phyloP scores from a whole-genome alignment of 2,888 invertebrate species.

The Carterocephalus palaemon region DNA sequence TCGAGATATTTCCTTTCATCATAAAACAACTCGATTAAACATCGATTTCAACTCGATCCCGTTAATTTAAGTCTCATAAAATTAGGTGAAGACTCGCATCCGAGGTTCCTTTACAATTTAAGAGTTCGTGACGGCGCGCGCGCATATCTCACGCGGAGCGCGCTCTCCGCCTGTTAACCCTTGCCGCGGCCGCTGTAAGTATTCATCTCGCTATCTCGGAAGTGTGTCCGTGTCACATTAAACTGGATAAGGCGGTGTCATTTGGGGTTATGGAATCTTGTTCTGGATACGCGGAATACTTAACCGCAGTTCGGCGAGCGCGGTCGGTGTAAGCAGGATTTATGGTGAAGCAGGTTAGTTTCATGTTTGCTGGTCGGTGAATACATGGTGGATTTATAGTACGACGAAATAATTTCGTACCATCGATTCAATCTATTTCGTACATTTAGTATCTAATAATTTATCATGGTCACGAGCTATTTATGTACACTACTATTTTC shows the following conservation, averaged over 20 bases:
- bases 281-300: not conserved
- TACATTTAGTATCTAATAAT: too few species aligned
- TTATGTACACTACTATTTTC: too few species aligned
- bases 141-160: conserved; percentile 24
- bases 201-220: conserved; percentile 19
- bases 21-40: conserved; percentile 1
- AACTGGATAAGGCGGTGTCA: conserved; percentile 14
- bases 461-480: not conserved
- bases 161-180: conserved; percentile 19
- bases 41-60: too few species aligned
- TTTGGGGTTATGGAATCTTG: not conserved
- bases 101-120: too few species aligned
- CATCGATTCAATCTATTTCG: too few species aligned
- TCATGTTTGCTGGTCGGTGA: too few species aligned
- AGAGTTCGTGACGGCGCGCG: conserved; percentile 30
- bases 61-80: conserved; percentile 3
- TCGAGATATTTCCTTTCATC: too few species aligned
- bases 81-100: too few species aligned
- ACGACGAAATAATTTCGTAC: too few species aligned
- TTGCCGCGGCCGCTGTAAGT: conserved; percentile 16
- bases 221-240: conserved; percentile 20
- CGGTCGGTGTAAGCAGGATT: not conserved
- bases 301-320: not conserved
- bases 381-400: too few species aligned
- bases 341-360: too few species aligned